A percentile compares a stretch with the other conserved stretches of the same genome.
Conservation (phyloP, 2,888 invertebrate species). For the Monoplex corrugatus region DNA sequence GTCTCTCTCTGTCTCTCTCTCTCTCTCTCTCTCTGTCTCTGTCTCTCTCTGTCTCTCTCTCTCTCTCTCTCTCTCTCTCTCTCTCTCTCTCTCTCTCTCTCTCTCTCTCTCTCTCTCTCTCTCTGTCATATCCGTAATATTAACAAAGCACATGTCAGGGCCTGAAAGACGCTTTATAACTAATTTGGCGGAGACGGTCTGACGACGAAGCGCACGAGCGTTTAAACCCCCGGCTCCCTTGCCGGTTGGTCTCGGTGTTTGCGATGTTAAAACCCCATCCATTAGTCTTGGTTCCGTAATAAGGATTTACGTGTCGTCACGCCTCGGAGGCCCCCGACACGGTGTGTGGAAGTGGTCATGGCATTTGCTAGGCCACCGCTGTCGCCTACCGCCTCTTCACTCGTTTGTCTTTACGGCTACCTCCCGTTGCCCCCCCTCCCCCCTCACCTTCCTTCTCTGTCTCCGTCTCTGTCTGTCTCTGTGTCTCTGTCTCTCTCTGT, state of each 20-base stretch:
- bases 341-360: neutral
- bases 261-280: neutral
- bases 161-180: too few relatives aligned
- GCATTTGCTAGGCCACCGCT: neutral
- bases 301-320: neutral
- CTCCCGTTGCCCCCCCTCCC: neutral
- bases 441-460: neutral
- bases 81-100: too few relatives aligned
- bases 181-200: too few relatives aligned
- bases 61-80: neutral
- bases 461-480: neutral
- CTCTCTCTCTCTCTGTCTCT: neutral
- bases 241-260: neutral
- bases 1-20: neutral
- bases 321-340: neutral
- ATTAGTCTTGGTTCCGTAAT: neutral
- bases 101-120: too few relatives aligned
- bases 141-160: too few relatives aligned
- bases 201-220: too few relatives aligned
- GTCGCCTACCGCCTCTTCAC: neutral
- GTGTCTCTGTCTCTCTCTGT: neutral
- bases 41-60: neutral
- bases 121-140: too few relatives aligned
- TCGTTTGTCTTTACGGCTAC: too few relatives aligned
- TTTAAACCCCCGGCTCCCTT: neutral